Evolutionary conservation across 2,888 invertebrate species (phyloP).

Genomic region (Listrodromus nycthemerus): DNA sequence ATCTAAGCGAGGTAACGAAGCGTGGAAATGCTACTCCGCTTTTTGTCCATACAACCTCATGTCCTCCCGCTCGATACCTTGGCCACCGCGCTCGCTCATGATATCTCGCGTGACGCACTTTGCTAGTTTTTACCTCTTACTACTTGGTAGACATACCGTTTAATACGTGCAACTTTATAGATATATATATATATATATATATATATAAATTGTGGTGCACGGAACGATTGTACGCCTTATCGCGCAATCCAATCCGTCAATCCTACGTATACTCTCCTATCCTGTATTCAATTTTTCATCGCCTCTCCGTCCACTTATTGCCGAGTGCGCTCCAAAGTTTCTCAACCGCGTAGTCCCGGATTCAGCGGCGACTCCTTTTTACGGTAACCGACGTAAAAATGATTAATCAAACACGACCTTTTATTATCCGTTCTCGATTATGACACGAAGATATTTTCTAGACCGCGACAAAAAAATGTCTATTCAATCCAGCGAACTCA

Average conservation of each 20-base stretch:
- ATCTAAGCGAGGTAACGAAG: slow-evolving; percentile 61
- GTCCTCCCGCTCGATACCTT: slow-evolving; percentile 7
- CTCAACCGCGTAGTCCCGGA: neutral
- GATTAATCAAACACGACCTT: too few species aligned
- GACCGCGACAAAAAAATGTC: too few species aligned
- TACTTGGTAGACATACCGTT: slow-evolving; percentile 15
- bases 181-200: neutral
- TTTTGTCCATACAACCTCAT: slow-evolving; percentile 54
- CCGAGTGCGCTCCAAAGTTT: neutral
- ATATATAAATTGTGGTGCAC: neutral
- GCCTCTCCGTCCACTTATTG: neutral
- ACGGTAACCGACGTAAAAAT: too few species aligned
- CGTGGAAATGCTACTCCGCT: slow-evolving; percentile 60
- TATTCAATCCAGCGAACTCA: too few species aligned
- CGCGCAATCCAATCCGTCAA: slow-evolving; percentile 47
- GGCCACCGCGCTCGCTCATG: slow-evolving; percentile 17
- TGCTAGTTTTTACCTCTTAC: slow-evolving; percentile 44
- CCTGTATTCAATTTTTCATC: slow-evolving; percentile 10
- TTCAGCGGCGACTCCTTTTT: neutral
- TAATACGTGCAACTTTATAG: neutral
- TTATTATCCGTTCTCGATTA: too few species aligned
- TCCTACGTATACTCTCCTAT: slow-evolving; percentile 31
- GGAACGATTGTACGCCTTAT: slow-evolving; percentile 44
- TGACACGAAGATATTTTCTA: too few species aligned
- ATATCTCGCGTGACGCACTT: slow-evolving; percentile 45